A percentile compares a stretch with the other conserved stretches of the same genome.
Evolutionary conservation across 2,797 vertebrate species (phyloP).

Genomic region (Myripristis murdjan): DNA sequence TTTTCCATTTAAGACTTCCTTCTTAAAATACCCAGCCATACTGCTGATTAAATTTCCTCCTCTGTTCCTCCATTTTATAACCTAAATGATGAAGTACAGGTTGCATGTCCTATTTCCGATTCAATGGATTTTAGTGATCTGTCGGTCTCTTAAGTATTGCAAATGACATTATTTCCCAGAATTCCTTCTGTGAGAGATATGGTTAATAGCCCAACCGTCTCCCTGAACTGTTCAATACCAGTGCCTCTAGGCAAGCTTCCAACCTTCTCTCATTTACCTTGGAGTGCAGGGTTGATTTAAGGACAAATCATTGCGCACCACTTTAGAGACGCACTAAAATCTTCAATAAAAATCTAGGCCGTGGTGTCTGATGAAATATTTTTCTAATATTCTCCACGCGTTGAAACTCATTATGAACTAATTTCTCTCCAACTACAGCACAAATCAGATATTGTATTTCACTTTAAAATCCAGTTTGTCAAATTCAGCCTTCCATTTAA

Average conservation of each 20-base stretch:
- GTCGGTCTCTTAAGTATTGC: background rate
- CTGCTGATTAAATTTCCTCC: too few relatives aligned
- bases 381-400: constrained; percentile 44
- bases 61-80: too few relatives aligned
- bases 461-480: background rate
- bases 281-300: background rate
- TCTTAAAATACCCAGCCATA: too few relatives aligned
- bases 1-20: too few relatives aligned
- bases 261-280: too few relatives aligned
- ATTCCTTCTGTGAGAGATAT: background rate
- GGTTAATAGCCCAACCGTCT: background rate
- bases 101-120: background rate
- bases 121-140: background rate
- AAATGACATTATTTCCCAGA: background rate
- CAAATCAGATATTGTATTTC: constrained; percentile 29
- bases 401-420: constrained; percentile 43
- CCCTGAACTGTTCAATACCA: background rate
- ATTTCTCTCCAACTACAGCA: constrained; percentile 39
- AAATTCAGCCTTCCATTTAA: background rate
- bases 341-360: constrained; percentile 14
- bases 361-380: constrained; percentile 15
- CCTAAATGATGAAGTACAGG: background rate
- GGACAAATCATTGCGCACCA: constrained; percentile 13
- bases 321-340: constrained; percentile 5
- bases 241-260: background rate